Conservation (phyloP, 2,113 vertebrate species). For the Datnioides undecimradiatus region DNA sequence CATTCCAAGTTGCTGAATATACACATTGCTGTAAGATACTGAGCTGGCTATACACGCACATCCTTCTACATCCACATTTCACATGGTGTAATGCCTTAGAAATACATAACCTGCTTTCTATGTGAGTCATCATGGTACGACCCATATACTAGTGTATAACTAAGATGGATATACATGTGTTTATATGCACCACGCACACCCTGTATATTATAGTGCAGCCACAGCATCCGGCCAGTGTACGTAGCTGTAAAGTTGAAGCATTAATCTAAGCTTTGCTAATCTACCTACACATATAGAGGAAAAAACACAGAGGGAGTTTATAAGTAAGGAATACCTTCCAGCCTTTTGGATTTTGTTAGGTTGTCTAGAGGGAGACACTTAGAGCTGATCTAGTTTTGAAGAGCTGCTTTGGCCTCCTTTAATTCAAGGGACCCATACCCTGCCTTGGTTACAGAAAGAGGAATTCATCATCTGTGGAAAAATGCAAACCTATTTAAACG, state of each 20-base stretch:
- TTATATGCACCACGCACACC: not conserved
- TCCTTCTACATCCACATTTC: no score
- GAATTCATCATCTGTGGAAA: conserved; percentile 77
- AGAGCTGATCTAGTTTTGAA: conserved; percentile 76
- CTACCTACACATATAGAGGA: conserved; percentile 8
- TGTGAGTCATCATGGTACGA: not conserved
- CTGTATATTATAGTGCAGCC: not conserved
- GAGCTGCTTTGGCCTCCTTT: conserved; percentile 79
- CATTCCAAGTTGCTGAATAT: not conserved
- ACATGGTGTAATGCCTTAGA: no score
- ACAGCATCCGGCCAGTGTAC: not conserved
- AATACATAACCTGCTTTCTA: not conserved
- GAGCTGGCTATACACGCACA: no score
- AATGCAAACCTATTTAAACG: conserved; percentile 68
- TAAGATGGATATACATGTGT: not conserved
- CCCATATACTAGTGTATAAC: not conserved
- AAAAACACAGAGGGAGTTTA: not conserved
- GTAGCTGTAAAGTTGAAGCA: not conserved
- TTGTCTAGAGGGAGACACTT: conserved; percentile 71
- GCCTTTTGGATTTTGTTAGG: conserved; percentile 36
- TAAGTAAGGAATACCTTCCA: conserved; percentile 10
- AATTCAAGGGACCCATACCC: conserved; percentile 65
- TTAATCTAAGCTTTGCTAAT: no score
- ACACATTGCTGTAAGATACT: not conserved
- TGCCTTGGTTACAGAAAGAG: conserved; percentile 62